Percentiles rank a stretch among this genome's conserved stretches.
Evolutionary conservation across 2,888 invertebrate species (phyloP).

Genomic region (Drosophila dives): DNA sequence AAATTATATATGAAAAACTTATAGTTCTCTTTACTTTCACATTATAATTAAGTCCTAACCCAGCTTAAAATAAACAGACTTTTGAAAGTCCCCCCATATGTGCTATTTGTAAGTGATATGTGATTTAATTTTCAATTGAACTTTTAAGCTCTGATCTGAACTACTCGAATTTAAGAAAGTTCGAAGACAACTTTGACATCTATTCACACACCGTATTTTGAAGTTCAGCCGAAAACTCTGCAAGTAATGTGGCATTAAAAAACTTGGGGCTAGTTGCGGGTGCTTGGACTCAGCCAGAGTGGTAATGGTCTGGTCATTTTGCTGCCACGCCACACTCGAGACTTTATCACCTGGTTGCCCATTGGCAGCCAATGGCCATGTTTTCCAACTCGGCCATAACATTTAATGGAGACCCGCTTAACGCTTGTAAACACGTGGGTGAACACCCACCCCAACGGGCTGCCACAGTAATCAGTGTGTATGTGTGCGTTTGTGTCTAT

Average conservation of each 20-base stretch:
- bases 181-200: conserved; percentile 29
- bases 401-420: conserved; percentile 74
- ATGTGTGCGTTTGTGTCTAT: conserved; percentile 18
- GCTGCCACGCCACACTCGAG: conserved; percentile 64
- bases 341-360: conserved; percentile 75
- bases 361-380: conserved; percentile 60
- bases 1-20: neutral
- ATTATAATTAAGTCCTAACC: conserved; percentile 55
- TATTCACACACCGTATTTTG: conserved; percentile 22
- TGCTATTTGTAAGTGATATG: conserved; percentile 51
- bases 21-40: neutral
- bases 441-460: conserved; percentile 19
- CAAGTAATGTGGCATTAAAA: conserved; percentile 44
- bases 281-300: conserved; percentile 7
- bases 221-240: conserved; percentile 22
- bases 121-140: neutral
- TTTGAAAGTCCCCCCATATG: conserved; percentile 5
- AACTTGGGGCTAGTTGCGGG: conserved; percentile 36
- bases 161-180: conserved; percentile 9
- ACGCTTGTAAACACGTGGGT: conserved; percentile 76
- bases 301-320: conserved; percentile 44
- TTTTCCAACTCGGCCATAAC: conserved; percentile 62
- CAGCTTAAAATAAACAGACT: neutral
- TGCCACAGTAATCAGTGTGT: conserved; percentile 47
- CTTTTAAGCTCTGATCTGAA: conserved; percentile 25